A percentile compares a stretch with the other conserved stretches of the same genome.
These are phyloP conservation scores for Drosophila leonis DNA, from an alignment of 2,888 invertebrate genomes.

Conservation along the genomic window DNA sequence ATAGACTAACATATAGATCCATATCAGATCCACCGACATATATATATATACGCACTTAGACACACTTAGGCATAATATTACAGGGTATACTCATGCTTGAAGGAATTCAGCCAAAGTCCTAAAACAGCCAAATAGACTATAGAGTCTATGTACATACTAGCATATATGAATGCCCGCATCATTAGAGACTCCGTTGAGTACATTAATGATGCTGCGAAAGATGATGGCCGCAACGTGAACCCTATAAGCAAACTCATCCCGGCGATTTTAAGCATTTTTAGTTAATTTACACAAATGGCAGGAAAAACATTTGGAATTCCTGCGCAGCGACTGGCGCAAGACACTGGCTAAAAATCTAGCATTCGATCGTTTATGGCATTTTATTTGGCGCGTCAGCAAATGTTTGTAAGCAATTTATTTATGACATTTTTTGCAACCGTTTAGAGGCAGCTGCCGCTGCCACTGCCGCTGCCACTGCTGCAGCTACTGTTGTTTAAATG, in stretches of 20 bases:
- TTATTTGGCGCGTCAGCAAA: slow-evolving; percentile 84
- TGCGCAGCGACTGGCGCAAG: slow-evolving; percentile 40
- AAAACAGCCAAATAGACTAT: slow-evolving; percentile 5
- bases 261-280: slow-evolving; percentile 84
- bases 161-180: slow-evolving; percentile 26
- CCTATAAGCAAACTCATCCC: slow-evolving; percentile 78
- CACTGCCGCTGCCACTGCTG: slow-evolving; percentile 9
- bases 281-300: slow-evolving; percentile 81
- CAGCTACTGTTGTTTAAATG: slow-evolving; percentile 70
- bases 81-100: background rate
- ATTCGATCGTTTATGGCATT: slow-evolving; percentile 84
- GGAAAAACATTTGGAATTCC: slow-evolving; percentile 82
- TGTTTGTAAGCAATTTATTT: slow-evolving; percentile 81
- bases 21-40: too few species aligned
- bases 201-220: slow-evolving; percentile 61
- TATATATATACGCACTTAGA: too few species aligned
- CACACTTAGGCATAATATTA: too few species aligned
- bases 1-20: background rate
- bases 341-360: slow-evolving; percentile 75
- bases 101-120: background rate
- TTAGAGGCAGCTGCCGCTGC: slow-evolving; percentile 45
- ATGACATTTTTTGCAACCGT: slow-evolving; percentile 75
- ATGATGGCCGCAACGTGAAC: slow-evolving; percentile 67
- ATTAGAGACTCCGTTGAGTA: slow-evolving; percentile 49
- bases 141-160: slow-evolving; percentile 19